Evolutionary conservation across 2,888 invertebrate genomes (phyloP).

Genomic region (Sicus ferrugineus): DNA sequence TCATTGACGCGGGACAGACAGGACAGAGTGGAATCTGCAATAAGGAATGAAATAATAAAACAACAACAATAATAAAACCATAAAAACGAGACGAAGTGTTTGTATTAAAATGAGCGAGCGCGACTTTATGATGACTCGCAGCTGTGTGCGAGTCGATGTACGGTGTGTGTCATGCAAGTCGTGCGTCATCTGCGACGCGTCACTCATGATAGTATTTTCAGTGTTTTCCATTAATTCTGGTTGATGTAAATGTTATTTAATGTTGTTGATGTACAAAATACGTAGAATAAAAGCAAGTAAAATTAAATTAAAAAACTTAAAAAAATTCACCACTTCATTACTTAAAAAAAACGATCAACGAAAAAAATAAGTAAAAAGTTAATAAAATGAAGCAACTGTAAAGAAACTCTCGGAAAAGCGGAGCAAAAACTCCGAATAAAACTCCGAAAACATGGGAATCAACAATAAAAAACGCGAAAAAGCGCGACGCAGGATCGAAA

Average conservation of each 20-base stretch:
- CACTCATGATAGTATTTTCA: not conserved
- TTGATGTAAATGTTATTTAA: not conserved
- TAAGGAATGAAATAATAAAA: not conserved
- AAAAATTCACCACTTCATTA: no score
- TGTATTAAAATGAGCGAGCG: not conserved
- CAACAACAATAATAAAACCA: not conserved
- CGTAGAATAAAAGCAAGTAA: no score
- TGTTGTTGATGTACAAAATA: no score
- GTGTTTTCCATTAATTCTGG: not conserved
- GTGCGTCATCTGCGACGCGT: no score
- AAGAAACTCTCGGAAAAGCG: not conserved
- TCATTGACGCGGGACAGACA: not conserved
- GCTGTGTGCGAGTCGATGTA: not conserved
- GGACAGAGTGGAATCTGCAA: no score
- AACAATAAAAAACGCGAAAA: not conserved
- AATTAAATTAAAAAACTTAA: no score
- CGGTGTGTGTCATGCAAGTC: no score
- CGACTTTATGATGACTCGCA: not conserved
- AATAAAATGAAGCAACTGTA: constrained; percentile 1
- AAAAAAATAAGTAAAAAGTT: not conserved
- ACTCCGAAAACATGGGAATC: no score
- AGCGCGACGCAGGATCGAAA: no score
- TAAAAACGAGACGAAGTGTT: not conserved
- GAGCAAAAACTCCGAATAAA: no score
- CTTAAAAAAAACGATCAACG: not conserved